Percentiles rank a stretch among this genome's conserved stretches.
phyloP scores from a whole-genome alignment of 2,888 invertebrate species.

The Drosophila peninsularis region DNA sequence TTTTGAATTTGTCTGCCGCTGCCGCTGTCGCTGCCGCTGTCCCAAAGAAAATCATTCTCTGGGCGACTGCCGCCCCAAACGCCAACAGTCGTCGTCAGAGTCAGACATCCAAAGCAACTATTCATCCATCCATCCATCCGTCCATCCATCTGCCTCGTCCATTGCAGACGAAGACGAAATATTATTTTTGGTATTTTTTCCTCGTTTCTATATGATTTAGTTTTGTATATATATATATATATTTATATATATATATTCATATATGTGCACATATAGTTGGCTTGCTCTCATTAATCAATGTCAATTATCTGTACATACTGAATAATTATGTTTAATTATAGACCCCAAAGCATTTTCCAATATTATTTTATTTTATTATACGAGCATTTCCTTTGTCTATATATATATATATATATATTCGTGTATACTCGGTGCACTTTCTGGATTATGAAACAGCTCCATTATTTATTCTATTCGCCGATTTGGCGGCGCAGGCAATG shows the following conservation, averaged over 20 bases:
- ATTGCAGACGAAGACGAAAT: slow-evolving; percentile 61
- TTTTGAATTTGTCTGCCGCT: slow-evolving; percentile 57
- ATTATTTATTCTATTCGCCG: slow-evolving; percentile 37
- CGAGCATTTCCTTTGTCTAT: slow-evolving; percentile 17
- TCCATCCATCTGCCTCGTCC: slow-evolving; percentile 18
- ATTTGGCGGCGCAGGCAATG: slow-evolving; percentile 39
- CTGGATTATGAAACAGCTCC: slow-evolving; percentile 38
- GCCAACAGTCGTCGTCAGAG: slow-evolving; percentile 7
- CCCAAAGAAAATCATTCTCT: slow-evolving; percentile 38
- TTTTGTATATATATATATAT: slow-evolving; percentile 36
- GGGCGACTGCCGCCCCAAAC: slow-evolving; percentile 31
- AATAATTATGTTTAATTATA: slow-evolving; percentile 81
- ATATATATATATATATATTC: neutral
- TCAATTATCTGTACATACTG: slow-evolving; percentile 82
- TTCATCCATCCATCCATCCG: slow-evolving; percentile 27
- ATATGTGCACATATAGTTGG: slow-evolving; percentile 27
- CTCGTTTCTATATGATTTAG: slow-evolving; percentile 65
- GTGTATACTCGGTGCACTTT: slow-evolving; percentile 38
- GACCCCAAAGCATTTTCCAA: slow-evolving; percentile 75
- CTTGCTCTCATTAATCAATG: slow-evolving; percentile 83
- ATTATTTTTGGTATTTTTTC: slow-evolving; percentile 70
- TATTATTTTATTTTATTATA: slow-evolving; percentile 55
- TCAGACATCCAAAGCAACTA: slow-evolving; percentile 18
- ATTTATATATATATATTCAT: slow-evolving; percentile 7
- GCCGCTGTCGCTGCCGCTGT: slow-evolving; percentile 27